Conservation (phyloP, 2,888 invertebrate genomes). For the Kuschelorhynchus macadamiae region DNA sequence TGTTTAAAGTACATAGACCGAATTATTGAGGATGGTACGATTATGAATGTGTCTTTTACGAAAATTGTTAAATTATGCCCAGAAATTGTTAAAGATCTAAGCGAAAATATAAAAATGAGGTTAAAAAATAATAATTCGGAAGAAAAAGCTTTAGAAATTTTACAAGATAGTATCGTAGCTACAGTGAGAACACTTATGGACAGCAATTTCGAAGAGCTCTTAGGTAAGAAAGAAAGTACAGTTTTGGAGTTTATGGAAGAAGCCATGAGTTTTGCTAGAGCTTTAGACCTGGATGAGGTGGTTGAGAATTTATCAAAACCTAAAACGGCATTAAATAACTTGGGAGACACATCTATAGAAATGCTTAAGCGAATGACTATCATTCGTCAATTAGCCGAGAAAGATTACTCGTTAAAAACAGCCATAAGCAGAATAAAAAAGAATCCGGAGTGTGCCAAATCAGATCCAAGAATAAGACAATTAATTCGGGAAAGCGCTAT, state of each 20-base stretch:
- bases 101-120: constrained; percentile 75
- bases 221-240: constrained; percentile 65
- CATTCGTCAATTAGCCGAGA: constrained; percentile 80
- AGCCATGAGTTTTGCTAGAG: constrained; percentile 79
- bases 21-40: constrained; percentile 75
- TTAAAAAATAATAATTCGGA: constrained; percentile 75
- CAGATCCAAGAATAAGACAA: constrained; percentile 79
- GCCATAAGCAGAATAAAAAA: constrained; percentile 76
- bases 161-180: constrained; percentile 78
- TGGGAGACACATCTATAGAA: constrained; percentile 74
- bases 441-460: constrained; percentile 78
- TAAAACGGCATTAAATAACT: constrained; percentile 72
- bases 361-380: constrained; percentile 80
- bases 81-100: constrained; percentile 73
- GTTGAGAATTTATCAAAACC: constrained; percentile 69
- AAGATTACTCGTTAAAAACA: constrained; percentile 74
- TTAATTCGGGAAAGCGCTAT: constrained; percentile 82
- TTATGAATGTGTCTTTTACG: constrained; percentile 76
- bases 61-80: constrained; percentile 76
- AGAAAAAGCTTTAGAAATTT: constrained; percentile 75
- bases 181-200: constrained; percentile 77
- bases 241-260: constrained; percentile 72
- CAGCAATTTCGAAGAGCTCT: constrained; percentile 71
- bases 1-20: constrained; percentile 76
- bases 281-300: constrained; percentile 77